Base-by-base conservation (phyloP, 2,888 invertebrate genomes). In the Drosophila austrosaltans region DNA sequence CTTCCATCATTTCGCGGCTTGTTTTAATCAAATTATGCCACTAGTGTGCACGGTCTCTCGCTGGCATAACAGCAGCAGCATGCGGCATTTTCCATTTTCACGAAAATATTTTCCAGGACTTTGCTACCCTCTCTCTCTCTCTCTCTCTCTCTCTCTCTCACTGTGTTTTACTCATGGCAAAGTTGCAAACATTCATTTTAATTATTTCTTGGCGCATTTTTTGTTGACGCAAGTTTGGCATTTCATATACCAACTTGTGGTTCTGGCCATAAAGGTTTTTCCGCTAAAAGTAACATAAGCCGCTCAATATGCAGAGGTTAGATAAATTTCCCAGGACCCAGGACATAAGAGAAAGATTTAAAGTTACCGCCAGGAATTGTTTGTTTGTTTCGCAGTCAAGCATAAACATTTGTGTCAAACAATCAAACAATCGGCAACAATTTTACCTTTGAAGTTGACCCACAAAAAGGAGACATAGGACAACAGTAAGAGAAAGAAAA, bases 331-430 rank as follows among this genome's bases (percentile, higher is more conserved):
- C 57, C n/a, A 58, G 58, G 72, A 57, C 16, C 60, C 48, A 10
- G 39, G 10, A 7, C 40, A 32, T 12, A 25, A 22, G 28, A 25
- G 16, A 12, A 44, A 58, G 40, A 75, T 78, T 72, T 68, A 75
- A 82, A 72, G 67, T 61, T 69, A 78, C 69, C 64, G 71, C 57
- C 56, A 59, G 62, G 67, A 63, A 72, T 73, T 68, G 74, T 63
- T 76, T 77, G 63, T 74, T 79, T 80, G 72, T 80, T 59, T 87
- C 78, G 84, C 87, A 84, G 82, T 84, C 83, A 82, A 84, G 82
- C 83, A 87, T 81, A 83, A 89, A 89, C 82, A 85, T 89, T 85
- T 82, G 82, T 87, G 80, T 59, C 83, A 89, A 87, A 85, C 85
- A 85, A 89, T 89, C 85, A 84, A 89, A 87, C 89, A 89, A 78